A percentile compares a stretch with the other conserved stretches of the same genome.
phyloP scores from a whole-genome alignment of 1,140 invertebrate species.

The Holcopasites calliopsidis region DNA sequence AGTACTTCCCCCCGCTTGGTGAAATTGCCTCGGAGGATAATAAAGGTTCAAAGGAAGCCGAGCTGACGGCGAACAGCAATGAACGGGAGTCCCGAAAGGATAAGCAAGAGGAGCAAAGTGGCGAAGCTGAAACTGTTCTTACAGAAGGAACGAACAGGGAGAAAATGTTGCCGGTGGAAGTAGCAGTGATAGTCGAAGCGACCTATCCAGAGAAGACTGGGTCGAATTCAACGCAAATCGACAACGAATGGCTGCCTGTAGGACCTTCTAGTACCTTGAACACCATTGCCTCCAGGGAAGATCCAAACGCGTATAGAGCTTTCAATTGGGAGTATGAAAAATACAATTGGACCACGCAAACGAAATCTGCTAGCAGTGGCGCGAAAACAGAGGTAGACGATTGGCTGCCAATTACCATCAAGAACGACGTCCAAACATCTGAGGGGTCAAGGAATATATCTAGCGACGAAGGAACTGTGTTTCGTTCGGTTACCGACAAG shows the following conservation, averaged over 20 bases:
- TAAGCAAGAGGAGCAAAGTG: not conserved
- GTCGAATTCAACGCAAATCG: not conserved
- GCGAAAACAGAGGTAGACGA: constrained; percentile 60
- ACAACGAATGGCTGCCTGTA: constrained; percentile 66
- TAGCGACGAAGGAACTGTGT: constrained; percentile 1
- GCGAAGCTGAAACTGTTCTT: not conserved
- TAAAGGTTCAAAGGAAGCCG: not conserved
- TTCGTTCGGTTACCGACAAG: not conserved
- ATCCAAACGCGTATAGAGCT: constrained; percentile 57
- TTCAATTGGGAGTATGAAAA: constrained; percentile 50
- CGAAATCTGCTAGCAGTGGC: constrained; percentile 10
- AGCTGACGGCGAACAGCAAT: not conserved
- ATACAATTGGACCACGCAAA: constrained; percentile 8
- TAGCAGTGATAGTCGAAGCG: not conserved
- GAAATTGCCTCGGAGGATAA: constrained; percentile 12
- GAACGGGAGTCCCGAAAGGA: no score
- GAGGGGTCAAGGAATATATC: not conserved
- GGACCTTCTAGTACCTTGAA: not conserved
- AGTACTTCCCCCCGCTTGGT: constrained; percentile 76
- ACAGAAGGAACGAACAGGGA: not conserved
- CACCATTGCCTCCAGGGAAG: no score
- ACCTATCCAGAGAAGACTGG: not conserved
- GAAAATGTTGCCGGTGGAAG: not conserved
- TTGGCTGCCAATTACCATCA: constrained; percentile 68
- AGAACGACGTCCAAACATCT: not conserved